phyloP scores from a whole-genome alignment of 1,140 invertebrate species.

The Cheumatopsyche charites region DNA sequence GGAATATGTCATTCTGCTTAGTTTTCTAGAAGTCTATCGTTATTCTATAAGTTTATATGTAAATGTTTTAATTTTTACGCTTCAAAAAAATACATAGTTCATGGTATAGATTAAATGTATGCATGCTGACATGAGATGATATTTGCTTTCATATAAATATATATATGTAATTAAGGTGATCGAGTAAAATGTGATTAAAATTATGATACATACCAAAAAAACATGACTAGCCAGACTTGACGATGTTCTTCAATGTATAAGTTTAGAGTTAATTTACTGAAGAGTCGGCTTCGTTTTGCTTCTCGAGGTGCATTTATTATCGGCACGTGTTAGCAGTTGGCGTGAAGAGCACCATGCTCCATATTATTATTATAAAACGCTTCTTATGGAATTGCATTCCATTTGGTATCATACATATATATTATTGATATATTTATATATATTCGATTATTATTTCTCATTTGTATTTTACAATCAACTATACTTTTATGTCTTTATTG shows the following conservation, averaged over 20 bases:
- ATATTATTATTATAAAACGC: conserved; percentile 14
- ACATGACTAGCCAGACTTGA: conserved; percentile 32
- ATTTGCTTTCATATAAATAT: conserved; percentile 31
- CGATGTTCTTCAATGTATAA: conserved; percentile 27
- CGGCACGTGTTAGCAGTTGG: conserved; percentile 26
- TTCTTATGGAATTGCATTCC: conserved; percentile 47
- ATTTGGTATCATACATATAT: conserved; percentile 38
- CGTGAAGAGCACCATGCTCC: conserved; percentile 23
- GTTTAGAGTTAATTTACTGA: conserved; percentile 39
- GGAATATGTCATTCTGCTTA: conserved; percentile 46
- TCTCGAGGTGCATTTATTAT: conserved; percentile 38
- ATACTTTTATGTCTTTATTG: conserved; percentile 48
- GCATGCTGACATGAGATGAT: conserved; percentile 44
- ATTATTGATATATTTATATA: conserved; percentile 20
- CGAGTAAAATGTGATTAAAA: conserved; percentile 40
- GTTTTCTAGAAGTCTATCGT: conserved; percentile 41
- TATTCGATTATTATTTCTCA: conserved; percentile 34
- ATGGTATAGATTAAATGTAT: conserved; percentile 44
- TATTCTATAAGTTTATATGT: conserved; percentile 47
- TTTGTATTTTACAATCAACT: conserved; percentile 44
- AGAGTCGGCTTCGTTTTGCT: conserved; percentile 38
- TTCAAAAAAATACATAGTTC: conserved; percentile 43
- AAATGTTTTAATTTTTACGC: conserved; percentile 47
- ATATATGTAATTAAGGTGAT: conserved; percentile 37
- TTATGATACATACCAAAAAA: conserved; percentile 35